Evolutionary conservation across 2,113 vertebrate genomes (phyloP), one percentile per base, ranked within the genome.

Genomic region (Arvicanthis niloticus): DNA sequence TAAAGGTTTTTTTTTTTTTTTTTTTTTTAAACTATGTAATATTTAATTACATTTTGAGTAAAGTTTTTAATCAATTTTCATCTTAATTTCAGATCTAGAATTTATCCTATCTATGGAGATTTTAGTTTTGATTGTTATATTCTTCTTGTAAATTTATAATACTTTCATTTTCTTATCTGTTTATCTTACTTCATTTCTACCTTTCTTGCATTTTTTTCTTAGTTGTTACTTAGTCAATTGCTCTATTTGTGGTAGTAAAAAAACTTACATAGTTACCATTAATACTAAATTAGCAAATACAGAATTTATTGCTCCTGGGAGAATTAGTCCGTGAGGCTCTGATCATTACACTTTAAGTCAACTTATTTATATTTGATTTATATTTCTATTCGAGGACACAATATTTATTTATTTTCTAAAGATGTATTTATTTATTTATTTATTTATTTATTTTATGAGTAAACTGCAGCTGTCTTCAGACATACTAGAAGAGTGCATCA

Each of bases 41-140:
- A 31, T 67, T 17, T 19, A 73, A 45, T 21, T 87, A 4, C 45
- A 84, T 58, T 94, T 75, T 75, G 37, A 17, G 26, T 58, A 89
- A 84, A 56, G 8, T 34, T 75, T 93, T 75, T 62, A 60, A 87
- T 86, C 45, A 78, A 91, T 81, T 65, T 93, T 40, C 93, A 9
- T 93, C 65, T 84, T 78, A 81, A n/a, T 72, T 70, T 37, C 1
- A 82, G 12, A 37, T 77, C 8, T 82, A 11, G 22, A 92, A 87
- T 87, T 65, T 65, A 65, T 65, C 62, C 16, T 87, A 24, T 51
- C 19, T 90, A 31, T 15, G 24, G 21, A 77, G 4, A 73, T 67
- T 81, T 70, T 90, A 42, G 48, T 95, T 93, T 78, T n/a, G 56
- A 58, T 87, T 60, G 45, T 7, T 76, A 73, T 37, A 82, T 70